phyloP scores from a whole-genome alignment of 1,140 invertebrate genomes.

The Episyrphus balteatus region DNA sequence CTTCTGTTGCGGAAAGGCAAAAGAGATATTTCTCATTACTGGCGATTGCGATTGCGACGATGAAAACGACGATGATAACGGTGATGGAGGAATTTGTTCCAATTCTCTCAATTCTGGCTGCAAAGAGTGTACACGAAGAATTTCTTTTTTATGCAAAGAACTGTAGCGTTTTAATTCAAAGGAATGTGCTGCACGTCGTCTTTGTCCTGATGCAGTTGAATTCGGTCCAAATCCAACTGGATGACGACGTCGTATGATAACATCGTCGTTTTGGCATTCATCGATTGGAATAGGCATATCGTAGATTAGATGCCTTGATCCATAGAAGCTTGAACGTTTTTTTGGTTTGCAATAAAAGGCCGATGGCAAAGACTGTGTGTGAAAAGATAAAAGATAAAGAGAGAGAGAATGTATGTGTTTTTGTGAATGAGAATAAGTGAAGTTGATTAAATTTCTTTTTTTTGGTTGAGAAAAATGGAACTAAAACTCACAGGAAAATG shows the following conservation, averaged over 20 bases:
- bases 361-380: constrained; percentile 1
- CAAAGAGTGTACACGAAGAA: constrained; percentile 17
- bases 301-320: constrained; percentile 48
- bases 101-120: constrained; percentile 9
- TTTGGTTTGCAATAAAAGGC: background rate
- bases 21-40: constrained; percentile 15
- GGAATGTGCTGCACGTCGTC: background rate
- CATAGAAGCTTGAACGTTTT: constrained; percentile 38
- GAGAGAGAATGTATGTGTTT: background rate
- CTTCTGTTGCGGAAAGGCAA: constrained; percentile 7
- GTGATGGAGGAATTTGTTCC: constrained; percentile 2
- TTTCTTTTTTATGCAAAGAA: constrained; percentile 15
- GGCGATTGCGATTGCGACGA: constrained; percentile 10
- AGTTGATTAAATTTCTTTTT: background rate
- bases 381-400: background rate
- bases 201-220: constrained; percentile 10
- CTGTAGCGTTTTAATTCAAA: constrained; percentile 12
- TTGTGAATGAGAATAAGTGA: background rate
- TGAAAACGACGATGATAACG: background rate
- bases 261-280: constrained; percentile 41
- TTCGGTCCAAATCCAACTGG: constrained; percentile 11
- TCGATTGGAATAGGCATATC: constrained; percentile 49
- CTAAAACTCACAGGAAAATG: constrained; percentile 3
- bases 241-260: constrained; percentile 26
- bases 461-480: background rate